phyloP scores from a whole-genome alignment of 2,797 vertebrate genomes.

The Margarornis squamiger region DNA sequence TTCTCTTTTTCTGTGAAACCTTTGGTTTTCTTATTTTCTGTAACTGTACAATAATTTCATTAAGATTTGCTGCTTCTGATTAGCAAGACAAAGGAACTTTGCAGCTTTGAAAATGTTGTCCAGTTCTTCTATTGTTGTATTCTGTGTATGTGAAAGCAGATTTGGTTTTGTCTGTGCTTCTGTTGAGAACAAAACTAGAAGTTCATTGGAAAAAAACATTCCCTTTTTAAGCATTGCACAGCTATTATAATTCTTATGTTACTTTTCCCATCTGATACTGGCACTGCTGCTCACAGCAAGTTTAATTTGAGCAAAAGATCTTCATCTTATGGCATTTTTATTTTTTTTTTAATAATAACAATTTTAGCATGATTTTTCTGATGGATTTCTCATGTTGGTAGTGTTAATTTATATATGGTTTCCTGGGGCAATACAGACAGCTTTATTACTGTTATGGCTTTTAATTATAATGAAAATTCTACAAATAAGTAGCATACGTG shows the following conservation, averaged over 20 bases:
- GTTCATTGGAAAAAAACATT: neutral
- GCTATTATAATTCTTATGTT: neutral
- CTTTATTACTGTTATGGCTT: slow-evolving; percentile 20
- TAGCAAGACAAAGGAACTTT: neutral
- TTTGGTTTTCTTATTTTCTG: neutral
- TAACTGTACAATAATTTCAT: neutral
- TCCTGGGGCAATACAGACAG: neutral
- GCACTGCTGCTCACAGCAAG: neutral
- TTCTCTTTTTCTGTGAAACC: neutral
- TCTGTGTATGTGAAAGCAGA: neutral
- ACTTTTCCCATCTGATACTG: neutral
- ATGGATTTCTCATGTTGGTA: neutral
- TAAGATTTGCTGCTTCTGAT: neutral
- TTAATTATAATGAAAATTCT: slow-evolving; percentile 22
- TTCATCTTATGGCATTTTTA: neutral
- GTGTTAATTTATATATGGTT: slow-evolving; percentile 9
- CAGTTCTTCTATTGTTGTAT: neutral
- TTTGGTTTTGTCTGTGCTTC: neutral
- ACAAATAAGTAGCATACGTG: neutral
- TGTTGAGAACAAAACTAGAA: neutral
- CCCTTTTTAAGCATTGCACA: neutral
- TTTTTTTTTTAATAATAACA: neutral
- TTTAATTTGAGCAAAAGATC: neutral
- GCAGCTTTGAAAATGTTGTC: neutral
- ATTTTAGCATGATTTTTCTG: neutral